phyloP scores from a whole-genome alignment of 2,888 invertebrate species.

The Andrena bicolor region DNA sequence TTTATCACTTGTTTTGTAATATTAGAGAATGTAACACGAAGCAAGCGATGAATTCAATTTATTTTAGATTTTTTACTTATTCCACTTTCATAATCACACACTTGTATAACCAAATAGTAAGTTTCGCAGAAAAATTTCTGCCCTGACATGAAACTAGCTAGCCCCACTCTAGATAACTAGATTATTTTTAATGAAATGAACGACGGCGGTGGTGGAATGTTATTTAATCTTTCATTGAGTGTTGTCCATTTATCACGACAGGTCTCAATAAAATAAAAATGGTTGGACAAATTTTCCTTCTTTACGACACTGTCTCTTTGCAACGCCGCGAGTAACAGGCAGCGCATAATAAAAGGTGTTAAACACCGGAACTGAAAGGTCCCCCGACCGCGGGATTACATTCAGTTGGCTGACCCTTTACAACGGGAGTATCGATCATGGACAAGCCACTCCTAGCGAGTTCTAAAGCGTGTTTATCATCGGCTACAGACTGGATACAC shows the following conservation, averaged over 20 bases:
- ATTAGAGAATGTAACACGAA: background rate
- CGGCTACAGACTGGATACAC: conserved; percentile 21
- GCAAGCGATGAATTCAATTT: background rate
- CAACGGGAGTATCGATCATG: conserved; percentile 39
- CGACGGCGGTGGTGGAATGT: no score
- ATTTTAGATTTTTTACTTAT: background rate
- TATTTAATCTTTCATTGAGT: background rate
- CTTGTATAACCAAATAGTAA: no score
- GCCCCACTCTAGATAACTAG: no score
- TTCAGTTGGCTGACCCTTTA: conserved; percentile 48
- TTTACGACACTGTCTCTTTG: background rate
- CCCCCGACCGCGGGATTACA: conserved; percentile 44
- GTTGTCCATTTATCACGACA: background rate
- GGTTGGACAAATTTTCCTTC: background rate
- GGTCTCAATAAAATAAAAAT: background rate
- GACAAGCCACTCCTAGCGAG: conserved; percentile 44
- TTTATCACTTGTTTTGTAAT: no score
- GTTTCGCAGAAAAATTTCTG: no score
- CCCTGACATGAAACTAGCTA: no score
- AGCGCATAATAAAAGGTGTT: conserved; percentile 31
- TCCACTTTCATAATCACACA: background rate
- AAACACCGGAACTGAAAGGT: conserved; percentile 47
- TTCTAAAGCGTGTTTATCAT: conserved; percentile 43
- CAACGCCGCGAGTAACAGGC: background rate
- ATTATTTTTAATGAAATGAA: no score